Evolutionary conservation across 2,888 invertebrate genomes (phyloP), one percentile per base, ranked within the genome.

Genomic region (Drosophila meridiana): DNA sequence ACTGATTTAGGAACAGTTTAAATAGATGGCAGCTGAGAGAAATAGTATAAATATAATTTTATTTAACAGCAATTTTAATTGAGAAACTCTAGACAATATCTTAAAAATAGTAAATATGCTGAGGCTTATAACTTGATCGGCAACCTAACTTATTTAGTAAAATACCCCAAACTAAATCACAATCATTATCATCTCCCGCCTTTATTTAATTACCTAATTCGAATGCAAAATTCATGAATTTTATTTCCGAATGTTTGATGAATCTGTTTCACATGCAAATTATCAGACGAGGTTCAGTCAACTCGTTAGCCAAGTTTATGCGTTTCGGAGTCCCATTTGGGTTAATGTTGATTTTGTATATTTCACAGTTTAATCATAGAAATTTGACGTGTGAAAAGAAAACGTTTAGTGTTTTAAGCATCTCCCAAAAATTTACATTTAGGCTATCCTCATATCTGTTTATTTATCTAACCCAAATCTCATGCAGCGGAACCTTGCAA

Each of bases 361-460:
- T 30, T 70, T 80, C 62, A 53, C 80, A 82, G 45, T 52, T 73
- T 56, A 53, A 56, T 60, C 66, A 69, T 56, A 65, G 43, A 62
- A 73, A 28, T 32, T 48, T 43, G 14, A 28, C 36, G 70, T 79
- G 82, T n/a, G 76, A 82, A 81, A 70, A 47, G 67, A 69, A 73
- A 73, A 76, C 69, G 70, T 62, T 53, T 68, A 13, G 4, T 13
- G 7, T 11, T 28, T 55, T 58, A 45, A 45, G 42, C 14, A 26
- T 56, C 48, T 30, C 13, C 14, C 13, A 0, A 1, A 65, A 47
- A 58, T 60, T 43, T 45, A 52, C 61, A 68, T 65, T 59, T 69
- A 48, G 13, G 30, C 38, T 40, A 80, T 73, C 71, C 55, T 36
- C 59, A 38, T 34, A 60, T 20, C 20, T 20, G 20, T 20, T 1